A percentile compares a stretch with the other conserved stretches of the same genome.
Evolutionary conservation across 2,888 invertebrate species (phyloP).

Genomic region (Ornithoptera alexandrae): DNA sequence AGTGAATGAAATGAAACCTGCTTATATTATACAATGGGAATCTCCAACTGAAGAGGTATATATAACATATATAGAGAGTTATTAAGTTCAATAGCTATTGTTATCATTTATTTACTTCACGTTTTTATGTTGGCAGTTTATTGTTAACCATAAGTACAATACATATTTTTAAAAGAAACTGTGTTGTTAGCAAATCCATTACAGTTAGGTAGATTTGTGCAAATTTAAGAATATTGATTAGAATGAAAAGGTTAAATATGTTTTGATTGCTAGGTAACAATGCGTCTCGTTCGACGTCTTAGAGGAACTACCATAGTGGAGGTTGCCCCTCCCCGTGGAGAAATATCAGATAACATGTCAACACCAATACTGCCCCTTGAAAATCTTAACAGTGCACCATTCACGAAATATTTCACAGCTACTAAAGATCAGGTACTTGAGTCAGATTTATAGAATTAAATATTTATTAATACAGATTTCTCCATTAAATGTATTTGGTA

Average conservation of each 20-base stretch:
- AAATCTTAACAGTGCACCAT: slow-evolving; percentile 76
- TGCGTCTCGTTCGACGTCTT: slow-evolving; percentile 93
- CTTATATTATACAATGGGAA: slow-evolving; percentile 65
- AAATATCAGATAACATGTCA: slow-evolving; percentile 63
- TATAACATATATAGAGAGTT: not conserved
- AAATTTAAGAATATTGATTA: not conserved
- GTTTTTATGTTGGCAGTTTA: not conserved
- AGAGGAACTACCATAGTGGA: slow-evolving; percentile 84
- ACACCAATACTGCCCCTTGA: slow-evolving; percentile 56
- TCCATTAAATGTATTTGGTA: too few relatives aligned
- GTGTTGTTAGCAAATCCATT: not conserved
- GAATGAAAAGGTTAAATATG: not conserved
- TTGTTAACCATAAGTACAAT: too few relatives aligned
- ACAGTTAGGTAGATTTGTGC: not conserved
- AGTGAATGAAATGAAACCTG: slow-evolving; percentile 89
- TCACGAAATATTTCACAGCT: slow-evolving; percentile 89
- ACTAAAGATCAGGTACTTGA: slow-evolving; percentile 80
- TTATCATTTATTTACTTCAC: not conserved
- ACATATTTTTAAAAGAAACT: too few relatives aligned
- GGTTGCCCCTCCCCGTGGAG: slow-evolving; percentile 79
- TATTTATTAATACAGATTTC: too few relatives aligned
- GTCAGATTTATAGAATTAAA: too few relatives aligned
- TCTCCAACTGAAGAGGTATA: slow-evolving; percentile 61
- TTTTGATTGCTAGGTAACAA: slow-evolving; percentile 59
- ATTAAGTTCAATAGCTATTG: not conserved